These are phyloP conservation scores for Gnathonemus longibarbis DNA, from an alignment of 2,113 vertebrate species.

Conservation along the genomic window DNA sequence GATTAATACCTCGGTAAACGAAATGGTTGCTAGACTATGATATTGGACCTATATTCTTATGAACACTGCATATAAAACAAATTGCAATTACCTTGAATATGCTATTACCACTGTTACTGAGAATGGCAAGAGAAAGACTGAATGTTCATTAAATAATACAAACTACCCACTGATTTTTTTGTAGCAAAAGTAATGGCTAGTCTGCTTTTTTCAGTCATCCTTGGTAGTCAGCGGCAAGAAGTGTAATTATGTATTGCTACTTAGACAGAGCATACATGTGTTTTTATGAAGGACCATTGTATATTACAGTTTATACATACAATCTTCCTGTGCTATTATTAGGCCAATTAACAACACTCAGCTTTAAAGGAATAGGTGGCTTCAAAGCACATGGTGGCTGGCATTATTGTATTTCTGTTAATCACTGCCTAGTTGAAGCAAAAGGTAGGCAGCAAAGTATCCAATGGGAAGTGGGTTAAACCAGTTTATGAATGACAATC, in stretches of 20 bases:
- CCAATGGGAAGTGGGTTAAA: not conserved
- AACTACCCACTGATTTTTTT: not conserved
- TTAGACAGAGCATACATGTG: conserved; percentile 7
- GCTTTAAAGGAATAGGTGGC: not conserved
- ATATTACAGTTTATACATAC: not conserved
- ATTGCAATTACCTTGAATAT: not conserved
- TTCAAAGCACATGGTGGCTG: not conserved
- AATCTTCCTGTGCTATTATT: not conserved
- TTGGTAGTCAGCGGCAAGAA: not conserved
- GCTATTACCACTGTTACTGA: not conserved
- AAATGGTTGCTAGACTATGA: not conserved
- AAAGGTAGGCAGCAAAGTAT: not conserved
- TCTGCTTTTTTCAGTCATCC: not conserved
- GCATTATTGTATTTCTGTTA: conserved; percentile 12
- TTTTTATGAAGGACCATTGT: conserved; percentile 16
- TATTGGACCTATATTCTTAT: not conserved
- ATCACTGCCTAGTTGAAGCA: conserved; percentile 12
- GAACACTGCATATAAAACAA: not conserved
- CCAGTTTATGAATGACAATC: not conserved
- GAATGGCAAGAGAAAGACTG: not conserved
- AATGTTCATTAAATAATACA: not conserved
- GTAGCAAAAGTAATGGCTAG: not conserved
- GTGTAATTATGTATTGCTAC: not conserved
- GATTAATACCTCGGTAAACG: not conserved
- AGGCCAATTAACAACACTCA: not conserved